Base-by-base conservation (phyloP, 2,113 vertebrate genomes). In the Benitochromis conjunctus region DNA sequence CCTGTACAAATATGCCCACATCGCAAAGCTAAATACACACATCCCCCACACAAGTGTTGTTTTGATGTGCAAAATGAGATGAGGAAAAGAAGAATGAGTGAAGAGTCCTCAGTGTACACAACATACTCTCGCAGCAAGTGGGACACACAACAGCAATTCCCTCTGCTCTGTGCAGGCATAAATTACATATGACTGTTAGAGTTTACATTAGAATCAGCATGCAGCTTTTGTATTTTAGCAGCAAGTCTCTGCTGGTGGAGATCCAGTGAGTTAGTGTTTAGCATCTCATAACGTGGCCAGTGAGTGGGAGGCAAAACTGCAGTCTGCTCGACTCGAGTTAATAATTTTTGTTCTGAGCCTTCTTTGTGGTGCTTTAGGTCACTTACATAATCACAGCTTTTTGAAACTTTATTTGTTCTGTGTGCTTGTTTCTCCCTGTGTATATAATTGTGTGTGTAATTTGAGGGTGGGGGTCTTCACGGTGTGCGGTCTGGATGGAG, bases 21-120 rank as follows among this genome's bases (percentile, higher is more conserved):
- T 51, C 5, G 56, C 81, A 81, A 41, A 80, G 85, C 64, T 90
- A 85, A 90, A 89, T 43, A 80, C 88, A 82, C 87, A 77, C 74
- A 76, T 46, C 43, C 60, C 54, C 12, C 80, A 26, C 77, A 56
- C 62, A 77, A 79, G 78, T 46, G 77, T 19, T 83, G 81, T 89
- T 92, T 82, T 87, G 57, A 92, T 83, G 80, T 69, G 82, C 57
- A 2, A 54, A 81, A 88, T 74, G 54, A 82, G 86, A 86, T 14
- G 51, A 81, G 53, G 46, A 76, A 76, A 13, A 31, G 26, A 76
- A 76, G 46, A 29, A 34, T 76, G 71, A 76, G 26, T 4, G 3
- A 76, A 53, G 71, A 76, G 26, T 76, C 71, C 10, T 76, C 46
- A 76, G 46, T 53, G 18, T 76, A 76, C 18, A 34, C 71, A 53